Conservation (phyloP, 2,888 invertebrate species). For the Ochropacha duplaris region DNA sequence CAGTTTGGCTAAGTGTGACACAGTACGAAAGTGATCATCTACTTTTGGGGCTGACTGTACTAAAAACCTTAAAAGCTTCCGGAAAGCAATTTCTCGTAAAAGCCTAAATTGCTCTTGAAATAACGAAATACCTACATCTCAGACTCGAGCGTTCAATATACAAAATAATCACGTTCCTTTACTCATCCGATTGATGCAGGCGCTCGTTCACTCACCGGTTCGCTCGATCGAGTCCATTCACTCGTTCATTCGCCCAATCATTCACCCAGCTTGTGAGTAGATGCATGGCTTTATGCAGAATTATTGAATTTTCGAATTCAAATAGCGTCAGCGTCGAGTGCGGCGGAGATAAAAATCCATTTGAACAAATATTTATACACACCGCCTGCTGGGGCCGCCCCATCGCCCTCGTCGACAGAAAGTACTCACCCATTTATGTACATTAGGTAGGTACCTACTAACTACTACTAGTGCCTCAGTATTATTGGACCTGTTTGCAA, state of each 20-base stretch:
- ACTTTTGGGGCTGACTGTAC: too few relatives aligned
- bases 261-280: slow-evolving; percentile 55
- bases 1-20: too few relatives aligned
- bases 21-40: too few relatives aligned
- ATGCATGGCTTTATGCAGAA: slow-evolving; percentile 69
- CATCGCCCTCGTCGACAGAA: too few relatives aligned
- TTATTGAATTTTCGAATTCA: slow-evolving; percentile 67
- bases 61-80: slow-evolving; percentile 5
- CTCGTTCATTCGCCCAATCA: slow-evolving; percentile 62
- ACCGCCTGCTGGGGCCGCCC: slow-evolving; percentile 19
- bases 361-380: slow-evolving; percentile 52
- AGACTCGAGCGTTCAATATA: slow-evolving; percentile 48
- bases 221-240: slow-evolving; percentile 57
- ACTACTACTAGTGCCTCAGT: too few relatives aligned
- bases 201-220: slow-evolving; percentile 41
- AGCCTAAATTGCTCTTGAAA: slow-evolving; percentile 41
- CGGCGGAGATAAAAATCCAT: slow-evolving; percentile 53
- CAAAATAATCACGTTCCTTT: slow-evolving; percentile 60
- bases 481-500: too few relatives aligned
- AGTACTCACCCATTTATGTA: neutral
- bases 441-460: neutral
- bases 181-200: slow-evolving; percentile 43
- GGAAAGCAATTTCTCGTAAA: slow-evolving; percentile 36
- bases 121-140: slow-evolving; percentile 40
- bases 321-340: slow-evolving; percentile 42